Evolutionary conservation across 2,888 invertebrate species (phyloP).

Genomic region (Hecatera dysodea): DNA sequence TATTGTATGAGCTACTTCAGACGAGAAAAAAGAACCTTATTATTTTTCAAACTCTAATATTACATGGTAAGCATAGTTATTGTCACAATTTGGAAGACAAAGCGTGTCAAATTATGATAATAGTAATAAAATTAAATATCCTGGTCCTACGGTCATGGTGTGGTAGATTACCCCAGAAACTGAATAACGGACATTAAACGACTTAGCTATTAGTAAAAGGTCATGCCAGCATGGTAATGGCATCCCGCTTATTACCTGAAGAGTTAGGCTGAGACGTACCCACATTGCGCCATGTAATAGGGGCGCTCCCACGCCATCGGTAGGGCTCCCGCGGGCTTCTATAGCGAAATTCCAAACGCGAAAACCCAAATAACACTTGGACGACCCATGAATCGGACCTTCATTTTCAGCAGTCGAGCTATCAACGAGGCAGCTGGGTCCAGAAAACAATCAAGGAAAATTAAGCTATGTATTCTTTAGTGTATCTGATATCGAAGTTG

Average conservation of each 20-base stretch:
- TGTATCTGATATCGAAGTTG: no score
- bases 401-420: background rate
- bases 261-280: no score
- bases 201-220: background rate
- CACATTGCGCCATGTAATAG: no score
- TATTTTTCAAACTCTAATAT: slow-evolving; percentile 12
- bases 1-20: no score
- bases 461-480: no score
- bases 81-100: slow-evolving; percentile 78
- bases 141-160: background rate
- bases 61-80: slow-evolving; percentile 62
- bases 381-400: background rate
- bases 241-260: background rate
- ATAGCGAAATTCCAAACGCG: background rate
- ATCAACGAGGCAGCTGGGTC: no score
- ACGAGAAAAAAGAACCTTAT: background rate
- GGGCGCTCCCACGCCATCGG: no score
- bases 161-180: background rate
- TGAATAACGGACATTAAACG: background rate
- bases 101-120: slow-evolving; percentile 53
- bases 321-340: background rate
- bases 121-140: background rate
- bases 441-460: no score
- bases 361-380: background rate
- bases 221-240: background rate